phyloP scores from a whole-genome alignment of 1,140 invertebrate species.

The Ceratosolen solmsi region DNA sequence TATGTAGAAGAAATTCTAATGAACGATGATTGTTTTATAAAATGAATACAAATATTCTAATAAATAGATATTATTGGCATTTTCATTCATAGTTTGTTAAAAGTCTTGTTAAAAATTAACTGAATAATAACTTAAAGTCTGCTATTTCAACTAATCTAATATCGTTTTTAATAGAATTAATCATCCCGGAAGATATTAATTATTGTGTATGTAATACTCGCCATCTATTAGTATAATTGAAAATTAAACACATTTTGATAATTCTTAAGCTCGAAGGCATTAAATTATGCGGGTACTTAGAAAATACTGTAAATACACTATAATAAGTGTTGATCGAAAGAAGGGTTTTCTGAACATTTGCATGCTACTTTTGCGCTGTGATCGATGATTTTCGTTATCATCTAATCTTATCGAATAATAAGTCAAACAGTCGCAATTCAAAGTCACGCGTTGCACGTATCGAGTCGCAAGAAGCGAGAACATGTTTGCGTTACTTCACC shows the following conservation, averaged over 20 bases:
- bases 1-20: too few relatives aligned
- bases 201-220: too few relatives aligned
- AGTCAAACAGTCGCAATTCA: slow-evolving; percentile 6
- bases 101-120: too few relatives aligned
- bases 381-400: slow-evolving; percentile 5
- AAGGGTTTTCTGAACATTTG: background rate
- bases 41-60: too few relatives aligned
- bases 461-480: background rate
- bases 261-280: background rate
- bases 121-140: too few relatives aligned
- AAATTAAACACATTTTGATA: background rate
- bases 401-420: slow-evolving; percentile 15
- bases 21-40: too few relatives aligned
- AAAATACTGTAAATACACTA: background rate
- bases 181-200: too few relatives aligned
- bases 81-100: too few relatives aligned
- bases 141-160: too few relatives aligned
- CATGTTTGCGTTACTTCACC: slow-evolving; percentile 2
- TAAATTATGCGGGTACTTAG: background rate
- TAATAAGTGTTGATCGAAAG: background rate
- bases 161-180: too few relatives aligned
- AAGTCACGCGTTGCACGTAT: background rate
- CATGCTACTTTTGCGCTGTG: background rate
- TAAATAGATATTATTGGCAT: too few relatives aligned
- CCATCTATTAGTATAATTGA: too few relatives aligned